A percentile compares a stretch with the other conserved stretches of the same genome.
Conservation (phyloP, 2,797 vertebrate genomes). For the Glyptemys insculpta region DNA sequence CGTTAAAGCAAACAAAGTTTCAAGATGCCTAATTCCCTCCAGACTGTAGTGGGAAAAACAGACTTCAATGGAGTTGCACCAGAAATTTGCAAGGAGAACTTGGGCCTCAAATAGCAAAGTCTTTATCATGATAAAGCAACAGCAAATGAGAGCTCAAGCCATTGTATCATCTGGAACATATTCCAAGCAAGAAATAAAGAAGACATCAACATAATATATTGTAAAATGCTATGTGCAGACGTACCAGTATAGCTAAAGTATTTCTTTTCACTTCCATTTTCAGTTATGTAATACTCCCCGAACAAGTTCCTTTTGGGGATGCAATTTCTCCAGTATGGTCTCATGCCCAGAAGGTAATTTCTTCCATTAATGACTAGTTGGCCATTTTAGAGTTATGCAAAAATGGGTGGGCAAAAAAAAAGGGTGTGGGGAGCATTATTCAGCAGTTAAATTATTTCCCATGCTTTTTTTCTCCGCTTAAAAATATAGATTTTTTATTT, state of each 20-base stretch:
- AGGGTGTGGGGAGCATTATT: not conserved
- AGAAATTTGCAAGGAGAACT: not conserved
- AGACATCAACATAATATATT: not conserved
- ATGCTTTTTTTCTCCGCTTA: not conserved
- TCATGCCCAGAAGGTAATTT: constrained; percentile 5
- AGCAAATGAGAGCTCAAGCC: not conserved
- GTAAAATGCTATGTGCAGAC: not conserved
- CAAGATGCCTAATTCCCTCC: not conserved
- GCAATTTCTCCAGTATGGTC: not conserved
- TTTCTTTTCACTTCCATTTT: not conserved
- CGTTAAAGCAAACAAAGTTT: not conserved
- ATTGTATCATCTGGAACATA: constrained; percentile 26
- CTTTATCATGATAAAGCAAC: not conserved
- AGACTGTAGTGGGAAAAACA: accelerated
- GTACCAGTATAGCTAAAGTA: not conserved
- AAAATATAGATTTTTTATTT: not conserved
- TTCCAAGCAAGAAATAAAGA: constrained; percentile 17
- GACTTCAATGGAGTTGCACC: not conserved
- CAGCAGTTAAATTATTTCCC: not conserved
- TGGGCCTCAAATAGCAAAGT: not conserved
- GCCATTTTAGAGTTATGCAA: not conserved
- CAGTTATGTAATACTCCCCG: not conserved
- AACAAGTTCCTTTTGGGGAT: not conserved
- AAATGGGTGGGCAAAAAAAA: not conserved
- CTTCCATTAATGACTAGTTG: not conserved